Conservation (phyloP, 1,140 invertebrate species). For the Danaus plexippus region DNA sequence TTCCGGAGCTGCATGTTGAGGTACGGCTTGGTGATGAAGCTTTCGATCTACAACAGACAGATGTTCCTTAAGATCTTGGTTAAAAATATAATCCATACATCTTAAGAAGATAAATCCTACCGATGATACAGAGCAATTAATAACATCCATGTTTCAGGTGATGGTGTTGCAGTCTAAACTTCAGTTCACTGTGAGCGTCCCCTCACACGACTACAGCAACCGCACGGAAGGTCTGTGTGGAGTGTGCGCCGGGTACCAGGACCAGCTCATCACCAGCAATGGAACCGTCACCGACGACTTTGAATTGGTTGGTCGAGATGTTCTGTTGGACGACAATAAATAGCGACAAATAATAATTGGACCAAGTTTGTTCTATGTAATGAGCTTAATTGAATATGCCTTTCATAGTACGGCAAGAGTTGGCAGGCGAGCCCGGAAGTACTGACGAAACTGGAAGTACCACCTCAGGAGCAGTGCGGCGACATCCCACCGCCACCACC, state of each 20-base stretch:
- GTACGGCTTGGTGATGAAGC: conserved; percentile 26
- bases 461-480: conserved; percentile 39
- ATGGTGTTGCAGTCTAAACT: conserved; percentile 67
- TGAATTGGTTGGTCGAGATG: conserved; percentile 23
- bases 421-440: conserved; percentile 43
- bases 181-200: conserved; percentile 76
- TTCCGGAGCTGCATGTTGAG: conserved; percentile 70
- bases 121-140: too few species aligned
- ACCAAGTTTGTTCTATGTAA: too few species aligned
- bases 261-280: conserved; percentile 59
- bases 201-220: conserved; percentile 80
- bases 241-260: conserved; percentile 78
- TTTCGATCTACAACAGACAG: too few species aligned
- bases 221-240: conserved; percentile 86
- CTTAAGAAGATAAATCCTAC: too few species aligned
- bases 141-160: conserved; percentile 29
- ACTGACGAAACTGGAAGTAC: conserved; percentile 29
- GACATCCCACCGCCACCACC: conserved; percentile 43
- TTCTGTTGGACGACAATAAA: conserved; percentile 2
- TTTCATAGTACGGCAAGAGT: conserved; percentile 49
- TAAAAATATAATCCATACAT: too few species aligned
- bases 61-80: too few species aligned
- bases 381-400: not conserved
- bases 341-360: too few species aligned
- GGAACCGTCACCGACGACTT: conserved; percentile 52